A percentile compares a stretch with the other conserved stretches of the same genome.
These are phyloP conservation scores for Oedothorax gibbosus DNA, from an alignment of 1,140 invertebrate genomes.

Conservation along the genomic window DNA sequence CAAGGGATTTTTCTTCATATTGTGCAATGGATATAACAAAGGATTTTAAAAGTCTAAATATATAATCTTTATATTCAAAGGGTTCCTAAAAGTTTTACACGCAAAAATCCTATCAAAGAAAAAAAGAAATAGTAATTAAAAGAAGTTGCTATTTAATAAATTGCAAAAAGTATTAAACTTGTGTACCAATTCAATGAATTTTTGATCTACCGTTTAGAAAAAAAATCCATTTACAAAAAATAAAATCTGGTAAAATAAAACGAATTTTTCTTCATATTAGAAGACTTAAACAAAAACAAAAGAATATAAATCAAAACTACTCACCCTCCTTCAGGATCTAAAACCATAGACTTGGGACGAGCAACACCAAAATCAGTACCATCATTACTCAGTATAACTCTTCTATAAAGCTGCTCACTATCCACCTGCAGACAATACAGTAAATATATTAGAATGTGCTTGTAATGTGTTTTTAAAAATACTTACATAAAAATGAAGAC, in stretches of 20 bases:
- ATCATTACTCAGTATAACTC: constrained; percentile 90
- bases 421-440: constrained; percentile 72
- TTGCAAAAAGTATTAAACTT: too few relatives aligned
- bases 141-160: too few relatives aligned
- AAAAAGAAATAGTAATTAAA: too few relatives aligned
- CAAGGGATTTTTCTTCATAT: too few relatives aligned
- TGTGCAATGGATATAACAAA: too few relatives aligned
- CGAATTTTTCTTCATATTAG: neutral
- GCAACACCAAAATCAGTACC: constrained; percentile 88
- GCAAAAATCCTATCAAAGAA: too few relatives aligned
- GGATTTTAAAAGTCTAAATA: too few relatives aligned
- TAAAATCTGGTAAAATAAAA: neutral
- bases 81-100: too few relatives aligned
- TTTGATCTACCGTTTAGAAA: neutral
- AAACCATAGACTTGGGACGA: constrained; percentile 85
- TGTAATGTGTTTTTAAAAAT: too few relatives aligned
- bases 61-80: too few relatives aligned
- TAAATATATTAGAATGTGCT: neutral
- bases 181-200: too few relatives aligned
- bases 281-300: neutral
- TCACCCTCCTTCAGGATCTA: constrained; percentile 91
- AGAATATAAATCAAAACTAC: neutral
- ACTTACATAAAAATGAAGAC: too few relatives aligned
- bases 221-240: neutral
- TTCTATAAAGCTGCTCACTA: constrained; percentile 79